Conservation (phyloP, 2,888 invertebrate genomes). For the Hylaea fasciaria region DNA sequence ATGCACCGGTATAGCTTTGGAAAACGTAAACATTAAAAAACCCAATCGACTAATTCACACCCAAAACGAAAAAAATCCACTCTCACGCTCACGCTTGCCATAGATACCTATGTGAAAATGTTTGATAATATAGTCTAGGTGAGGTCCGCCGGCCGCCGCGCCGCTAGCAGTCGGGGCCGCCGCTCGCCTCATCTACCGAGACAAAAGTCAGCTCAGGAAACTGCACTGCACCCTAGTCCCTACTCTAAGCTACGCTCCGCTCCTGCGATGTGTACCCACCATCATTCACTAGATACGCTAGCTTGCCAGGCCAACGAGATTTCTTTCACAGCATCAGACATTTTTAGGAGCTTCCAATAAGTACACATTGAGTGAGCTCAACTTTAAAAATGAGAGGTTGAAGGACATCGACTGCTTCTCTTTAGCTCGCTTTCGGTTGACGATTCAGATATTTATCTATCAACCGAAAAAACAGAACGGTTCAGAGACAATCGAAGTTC, state of each 20-base stretch:
- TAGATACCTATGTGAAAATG: slow-evolving; percentile 85
- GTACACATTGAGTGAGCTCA: neutral
- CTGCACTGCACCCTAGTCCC: slow-evolving; percentile 37
- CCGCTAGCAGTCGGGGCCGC: slow-evolving; percentile 75
- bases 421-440: neutral
- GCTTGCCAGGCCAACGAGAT: neutral
- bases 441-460: neutral
- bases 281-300: neutral
- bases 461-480: neutral
- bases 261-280: slow-evolving; percentile 20
- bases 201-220: slow-evolving; percentile 81
- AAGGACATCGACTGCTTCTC: neutral
- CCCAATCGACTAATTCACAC: slow-evolving; percentile 85
- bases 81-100: slow-evolving; percentile 86
- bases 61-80: slow-evolving; percentile 85
- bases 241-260: slow-evolving; percentile 14
- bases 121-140: slow-evolving; percentile 83
- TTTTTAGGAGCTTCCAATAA: neutral
- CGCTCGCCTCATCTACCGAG: slow-evolving; percentile 85
- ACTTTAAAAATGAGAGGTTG: neutral
- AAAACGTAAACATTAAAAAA: slow-evolving; percentile 84
- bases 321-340: neutral
- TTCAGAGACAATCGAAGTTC: neutral
- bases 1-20: slow-evolving; percentile 76
- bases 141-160: slow-evolving; percentile 80